phyloP scores from a whole-genome alignment of 2,797 vertebrate genomes.

The Hapalemur alaotrensis region DNA sequence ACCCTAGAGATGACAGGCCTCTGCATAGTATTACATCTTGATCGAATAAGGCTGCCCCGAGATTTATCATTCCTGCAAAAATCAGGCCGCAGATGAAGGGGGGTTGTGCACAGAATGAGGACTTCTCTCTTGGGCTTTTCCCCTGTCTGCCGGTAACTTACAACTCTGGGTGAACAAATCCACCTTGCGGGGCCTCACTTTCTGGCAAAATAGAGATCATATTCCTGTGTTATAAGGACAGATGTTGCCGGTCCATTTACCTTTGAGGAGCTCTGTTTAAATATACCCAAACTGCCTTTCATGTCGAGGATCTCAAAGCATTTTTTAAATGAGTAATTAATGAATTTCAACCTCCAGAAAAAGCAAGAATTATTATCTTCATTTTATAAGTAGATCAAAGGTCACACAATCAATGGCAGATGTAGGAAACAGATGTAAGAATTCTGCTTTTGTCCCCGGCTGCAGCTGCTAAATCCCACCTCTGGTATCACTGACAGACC shows the following conservation, averaged over 20 bases:
- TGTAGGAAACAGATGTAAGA: conserved; percentile 54
- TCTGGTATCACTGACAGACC: conserved; percentile 34
- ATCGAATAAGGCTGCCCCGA: conserved; percentile 39
- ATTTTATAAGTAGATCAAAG: conserved; percentile 75
- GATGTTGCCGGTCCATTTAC: not conserved
- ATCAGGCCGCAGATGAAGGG: not conserved
- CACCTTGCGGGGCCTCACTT: not conserved
- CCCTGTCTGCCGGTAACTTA: not conserved
- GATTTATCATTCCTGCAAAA: not conserved
- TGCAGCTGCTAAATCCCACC: not conserved
- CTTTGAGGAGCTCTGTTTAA: conserved; percentile 25
- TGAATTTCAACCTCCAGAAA: conserved; percentile 58
- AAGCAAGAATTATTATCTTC: conserved; percentile 63
- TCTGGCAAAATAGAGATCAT: not conserved
- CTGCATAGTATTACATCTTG: not conserved
- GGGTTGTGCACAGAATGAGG: not conserved
- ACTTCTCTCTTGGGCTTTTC: not conserved
- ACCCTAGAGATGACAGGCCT: not conserved
- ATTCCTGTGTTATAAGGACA: not conserved
- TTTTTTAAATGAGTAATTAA: conserved; percentile 63
- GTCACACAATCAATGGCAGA: conserved; percentile 69
- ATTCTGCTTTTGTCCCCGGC: conserved; percentile 21
- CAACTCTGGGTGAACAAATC: not conserved
- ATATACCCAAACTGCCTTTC: not conserved
- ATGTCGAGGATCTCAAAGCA: conserved; percentile 27